These are phyloP conservation scores for Pteropus alecto DNA, from an alignment of 2,113 vertebrate species.

Conservation along the genomic window DNA sequence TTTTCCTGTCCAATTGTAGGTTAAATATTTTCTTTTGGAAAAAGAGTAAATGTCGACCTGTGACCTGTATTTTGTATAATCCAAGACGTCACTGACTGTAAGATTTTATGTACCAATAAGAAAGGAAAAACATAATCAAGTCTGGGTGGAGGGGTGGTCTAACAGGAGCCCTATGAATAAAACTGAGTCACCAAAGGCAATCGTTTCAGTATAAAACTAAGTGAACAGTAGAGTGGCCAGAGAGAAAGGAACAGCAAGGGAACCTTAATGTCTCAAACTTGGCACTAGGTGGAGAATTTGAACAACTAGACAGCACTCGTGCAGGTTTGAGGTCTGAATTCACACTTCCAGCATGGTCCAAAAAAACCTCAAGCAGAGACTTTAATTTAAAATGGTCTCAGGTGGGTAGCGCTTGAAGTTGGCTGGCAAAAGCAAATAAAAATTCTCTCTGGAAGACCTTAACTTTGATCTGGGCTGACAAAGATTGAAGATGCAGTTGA, in stretches of 20 bases:
- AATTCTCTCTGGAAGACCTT: constrained; percentile 25
- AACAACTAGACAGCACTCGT: background rate
- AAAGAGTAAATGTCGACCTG: background rate
- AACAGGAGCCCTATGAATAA: background rate
- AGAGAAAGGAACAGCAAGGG: background rate
- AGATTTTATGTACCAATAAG: background rate
- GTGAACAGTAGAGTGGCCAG: background rate
- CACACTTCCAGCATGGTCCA: constrained; percentile 31
- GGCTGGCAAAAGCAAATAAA: constrained; percentile 3
- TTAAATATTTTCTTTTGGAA: constrained; percentile 17
- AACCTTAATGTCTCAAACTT: background rate
- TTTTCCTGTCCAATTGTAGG: background rate
- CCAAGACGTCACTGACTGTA: background rate
- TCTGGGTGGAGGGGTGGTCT: background rate
- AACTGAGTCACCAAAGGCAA: background rate
- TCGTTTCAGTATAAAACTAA: background rate
- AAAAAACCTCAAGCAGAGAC: constrained; percentile 38
- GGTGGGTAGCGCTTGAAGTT: background rate
- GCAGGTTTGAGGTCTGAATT: constrained; percentile 31
- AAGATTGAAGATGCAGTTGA: background rate
- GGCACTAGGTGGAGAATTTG: constrained; percentile 8
- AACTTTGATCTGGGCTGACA: background rate
- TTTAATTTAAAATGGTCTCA: constrained; percentile 56
- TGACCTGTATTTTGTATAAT: background rate
- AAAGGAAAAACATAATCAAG: background rate